A percentile compares a stretch with the other conserved stretches of the same genome.
Conservation (phyloP, 2,888 invertebrate species). For the Heliothis peltigera region DNA sequence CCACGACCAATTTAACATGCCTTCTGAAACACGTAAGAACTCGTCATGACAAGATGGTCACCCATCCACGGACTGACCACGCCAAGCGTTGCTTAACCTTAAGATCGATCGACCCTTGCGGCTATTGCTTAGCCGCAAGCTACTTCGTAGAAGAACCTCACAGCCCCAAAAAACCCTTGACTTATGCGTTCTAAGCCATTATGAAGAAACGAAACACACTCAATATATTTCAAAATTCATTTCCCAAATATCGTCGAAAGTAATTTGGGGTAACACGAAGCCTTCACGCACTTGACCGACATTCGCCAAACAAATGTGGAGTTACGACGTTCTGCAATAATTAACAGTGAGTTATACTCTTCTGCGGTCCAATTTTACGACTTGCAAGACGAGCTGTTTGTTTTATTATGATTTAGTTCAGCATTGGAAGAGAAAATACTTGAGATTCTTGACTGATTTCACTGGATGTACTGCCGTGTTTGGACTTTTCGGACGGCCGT, state of each 20-base stretch:
- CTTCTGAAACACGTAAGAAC: too few relatives aligned
- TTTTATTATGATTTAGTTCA: conserved; percentile 43
- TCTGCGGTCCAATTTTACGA: conserved; percentile 39
- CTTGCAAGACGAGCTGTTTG: conserved; percentile 27
- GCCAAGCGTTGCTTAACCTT: too few relatives aligned
- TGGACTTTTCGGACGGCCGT: neutral
- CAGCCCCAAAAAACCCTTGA: too few relatives aligned
- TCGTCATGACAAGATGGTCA: too few relatives aligned
- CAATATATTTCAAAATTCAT: conserved; percentile 17
- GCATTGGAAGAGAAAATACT: conserved; percentile 23
- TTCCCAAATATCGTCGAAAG: conserved; percentile 32
- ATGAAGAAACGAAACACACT: too few relatives aligned
- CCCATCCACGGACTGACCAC: too few relatives aligned
- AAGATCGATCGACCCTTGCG: too few relatives aligned
- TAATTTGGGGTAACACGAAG: conserved; percentile 49
- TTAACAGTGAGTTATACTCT: conserved; percentile 39
- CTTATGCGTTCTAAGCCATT: too few relatives aligned
- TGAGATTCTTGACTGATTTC: conserved; percentile 24
- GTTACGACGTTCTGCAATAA: conserved; percentile 38
- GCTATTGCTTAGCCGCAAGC: too few relatives aligned
- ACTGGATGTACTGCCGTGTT: neutral
- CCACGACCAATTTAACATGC: too few relatives aligned
- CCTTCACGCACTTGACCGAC: conserved; percentile 40
- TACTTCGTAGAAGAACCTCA: too few relatives aligned
- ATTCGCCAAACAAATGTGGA: conserved; percentile 50